Evolutionary conservation across 2,888 invertebrate genomes (phyloP).

Genomic region (Morpho deidamia): DNA sequence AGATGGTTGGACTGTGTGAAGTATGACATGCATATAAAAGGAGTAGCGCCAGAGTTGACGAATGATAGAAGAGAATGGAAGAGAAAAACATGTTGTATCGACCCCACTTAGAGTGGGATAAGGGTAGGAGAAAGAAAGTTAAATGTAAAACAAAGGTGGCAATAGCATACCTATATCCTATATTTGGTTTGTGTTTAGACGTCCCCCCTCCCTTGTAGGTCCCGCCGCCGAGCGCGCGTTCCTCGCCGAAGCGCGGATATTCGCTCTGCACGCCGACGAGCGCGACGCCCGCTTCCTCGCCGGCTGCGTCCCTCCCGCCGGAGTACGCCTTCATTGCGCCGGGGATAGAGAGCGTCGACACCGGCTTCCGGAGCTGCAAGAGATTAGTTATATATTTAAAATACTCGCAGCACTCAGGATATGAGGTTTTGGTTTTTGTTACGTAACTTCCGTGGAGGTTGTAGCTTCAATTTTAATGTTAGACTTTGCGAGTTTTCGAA

Average conservation of each 20-base stretch:
- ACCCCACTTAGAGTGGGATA: no score
- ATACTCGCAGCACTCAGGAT: not conserved
- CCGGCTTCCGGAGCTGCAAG: slow-evolving; percentile 96
- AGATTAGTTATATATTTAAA: not conserved
- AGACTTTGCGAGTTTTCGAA: no score
- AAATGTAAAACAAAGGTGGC: no score
- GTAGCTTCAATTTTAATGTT: no score
- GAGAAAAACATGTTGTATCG: no score
- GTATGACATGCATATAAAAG: no score
- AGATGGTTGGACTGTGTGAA: no score
- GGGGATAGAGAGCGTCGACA: slow-evolving; percentile 97
- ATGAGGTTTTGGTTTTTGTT: not conserved
- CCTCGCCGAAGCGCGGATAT: slow-evolving; percentile 94
- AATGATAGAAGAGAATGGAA: no score
- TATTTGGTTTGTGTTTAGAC: slow-evolving; percentile 94
- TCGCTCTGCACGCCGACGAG: slow-evolving; percentile 94
- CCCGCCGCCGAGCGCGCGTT: slow-evolving; percentile 87
- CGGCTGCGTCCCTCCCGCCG: slow-evolving; percentile 78
- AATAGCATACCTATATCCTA: slow-evolving; percentile 84
- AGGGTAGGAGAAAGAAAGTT: no score
- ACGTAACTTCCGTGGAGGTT: no score
- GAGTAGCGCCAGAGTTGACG: no score
- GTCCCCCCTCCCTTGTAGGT: slow-evolving; percentile 85
- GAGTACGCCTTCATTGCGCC: slow-evolving; percentile 91
- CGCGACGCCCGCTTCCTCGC: slow-evolving; percentile 93